Base-by-base conservation (phyloP, 2,113 vertebrate species). In the Paradisaea rubra region DNA sequence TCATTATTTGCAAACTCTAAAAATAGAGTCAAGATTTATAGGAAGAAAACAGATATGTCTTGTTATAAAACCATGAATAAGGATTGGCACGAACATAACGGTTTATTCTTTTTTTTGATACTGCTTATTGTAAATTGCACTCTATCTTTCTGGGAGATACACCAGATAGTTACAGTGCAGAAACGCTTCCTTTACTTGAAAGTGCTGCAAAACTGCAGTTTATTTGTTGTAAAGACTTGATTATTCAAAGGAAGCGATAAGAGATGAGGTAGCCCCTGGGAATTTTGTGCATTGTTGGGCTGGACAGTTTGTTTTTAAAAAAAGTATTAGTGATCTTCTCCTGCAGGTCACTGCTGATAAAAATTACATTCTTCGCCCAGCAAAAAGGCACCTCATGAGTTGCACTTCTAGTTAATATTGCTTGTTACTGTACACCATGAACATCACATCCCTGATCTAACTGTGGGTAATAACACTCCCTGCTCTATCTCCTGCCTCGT, bases 1-100 rank as follows among this genome's bases (percentile, higher is more conserved):
- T 98, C 96, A 97, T 97, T 98, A 98, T 98, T 98, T 98, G 97
- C 97, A 98, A 98, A 97, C 97, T 97, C 97, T 97, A 98, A 98
- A 98, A 98, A 98, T 98, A 98, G 97, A 98, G 94, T 97, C 95
- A 97, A 96, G 97, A 98, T 98, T 98, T 97, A 97, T 97, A 98
- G 96, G 97, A 98, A 98, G 97, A 97, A 98, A 98, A 97, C 97
- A 98, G 98, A 97, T 97, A 97, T 87, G 96, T 97, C 97, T 98
- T 97, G 96, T 97, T 98, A 97, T 96, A 97, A 97, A 98, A 96
- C 97, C 97, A 97, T 97, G 97, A 98, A 98, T 98, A 98, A 97
- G 97, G 97, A 97, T 97, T 97, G 97, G 97, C 97, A 97, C 42
- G 50, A 97, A 95, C 96, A 95, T 97, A 97, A 98, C 90, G 56